Evolutionary conservation across 2,113 vertebrate genomes (phyloP), one percentile per base, ranked within the genome.

Genomic region (Lontra canadensis): DNA sequence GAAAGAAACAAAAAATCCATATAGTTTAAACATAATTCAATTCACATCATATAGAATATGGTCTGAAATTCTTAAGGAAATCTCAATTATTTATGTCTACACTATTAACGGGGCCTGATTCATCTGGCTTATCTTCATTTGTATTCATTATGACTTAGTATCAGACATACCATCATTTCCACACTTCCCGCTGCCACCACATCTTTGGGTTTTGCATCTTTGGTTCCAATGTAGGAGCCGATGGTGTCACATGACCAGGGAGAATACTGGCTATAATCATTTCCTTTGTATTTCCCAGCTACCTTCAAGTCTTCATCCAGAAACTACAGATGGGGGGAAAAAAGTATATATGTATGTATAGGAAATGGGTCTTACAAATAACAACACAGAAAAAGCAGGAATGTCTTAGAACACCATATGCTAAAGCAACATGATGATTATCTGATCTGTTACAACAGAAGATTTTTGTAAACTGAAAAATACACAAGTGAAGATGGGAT

Each of bases 161-260:
- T 94, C 9, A 94, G n/a, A 98, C 99, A 94, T 99, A 99, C 99
- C 99, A 99, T 99, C 99, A 99, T 99, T 96, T 99, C 99, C 99
- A 99, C 99, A 63, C 98, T 96, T 79, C 99, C 99, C 26, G 99
- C 98, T 96, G 99, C 99, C 98, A 99, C 99, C 90, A 99, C 98
- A 47, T 99, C 99, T 99, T 99, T 99, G 99, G 99, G 99, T 99
- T 99, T 99, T 98, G 99, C 98, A 93, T 99, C 99, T 99, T 99
- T 99, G 99, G 99, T 99, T 98, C 99, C 99, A 97, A 99, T 99
- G 98, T 99, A 99, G 97, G 99, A 99, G 98, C 99, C 99, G 88
- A 99, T 99, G 88, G 99, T 99, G 97, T 99, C 99, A 98, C 99
- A 99, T 36, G 99, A 99, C 99, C 99, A 99, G 57, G 99, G 99